Percentiles rank a stretch among this genome's conserved stretches.
Conservation (phyloP, 2,113 vertebrate species). For the Passer montanus region DNA sequence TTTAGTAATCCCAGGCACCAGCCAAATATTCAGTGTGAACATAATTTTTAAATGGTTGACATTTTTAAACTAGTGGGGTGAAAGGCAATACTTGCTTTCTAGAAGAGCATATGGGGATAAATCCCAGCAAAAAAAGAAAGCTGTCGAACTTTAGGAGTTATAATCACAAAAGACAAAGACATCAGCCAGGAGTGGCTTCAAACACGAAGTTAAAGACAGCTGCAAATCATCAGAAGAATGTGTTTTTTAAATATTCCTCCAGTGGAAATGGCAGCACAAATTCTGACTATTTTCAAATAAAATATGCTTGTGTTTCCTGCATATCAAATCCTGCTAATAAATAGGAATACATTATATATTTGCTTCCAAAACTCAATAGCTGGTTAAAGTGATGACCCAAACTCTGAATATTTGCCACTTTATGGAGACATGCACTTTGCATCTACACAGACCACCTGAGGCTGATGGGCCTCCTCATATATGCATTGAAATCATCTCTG, state of each 20-base stretch:
- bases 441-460: neutral
- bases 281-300: neutral
- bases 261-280: neutral
- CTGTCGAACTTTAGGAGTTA: neutral
- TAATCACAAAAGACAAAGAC: neutral
- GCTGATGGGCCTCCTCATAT: neutral
- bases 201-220: neutral
- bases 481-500: neutral
- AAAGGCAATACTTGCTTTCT: neutral
- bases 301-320: neutral
- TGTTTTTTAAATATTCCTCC: neutral
- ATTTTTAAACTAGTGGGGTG: neutral
- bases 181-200: neutral
- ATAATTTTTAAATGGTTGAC: neutral
- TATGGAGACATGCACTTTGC: neutral
- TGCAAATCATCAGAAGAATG: neutral
- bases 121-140: neutral
- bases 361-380: neutral
- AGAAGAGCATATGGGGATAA: fast-evolving
- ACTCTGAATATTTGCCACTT: neutral
- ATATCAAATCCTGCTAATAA: neutral
- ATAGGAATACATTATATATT: neutral
- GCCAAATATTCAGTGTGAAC: neutral
- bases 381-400: neutral
- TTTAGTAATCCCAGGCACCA: neutral